phyloP scores from a whole-genome alignment of 1,140 invertebrate species.

The Adoxophyes honmai region DNA sequence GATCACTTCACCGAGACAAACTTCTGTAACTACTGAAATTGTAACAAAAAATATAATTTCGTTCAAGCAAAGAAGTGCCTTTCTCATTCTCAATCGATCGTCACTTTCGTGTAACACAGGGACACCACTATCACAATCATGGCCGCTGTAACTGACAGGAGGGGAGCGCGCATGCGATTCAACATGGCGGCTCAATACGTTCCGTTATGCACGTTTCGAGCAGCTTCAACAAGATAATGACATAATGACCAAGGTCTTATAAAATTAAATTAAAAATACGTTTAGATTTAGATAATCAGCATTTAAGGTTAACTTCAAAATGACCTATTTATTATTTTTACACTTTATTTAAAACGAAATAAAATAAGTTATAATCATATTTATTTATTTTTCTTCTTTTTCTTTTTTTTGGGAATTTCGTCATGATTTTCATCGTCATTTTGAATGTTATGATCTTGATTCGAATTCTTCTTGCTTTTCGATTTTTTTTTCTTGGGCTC shows the following conservation, averaged over 20 bases:
- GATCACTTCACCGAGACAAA: too few relatives aligned
- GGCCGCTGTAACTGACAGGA: not conserved
- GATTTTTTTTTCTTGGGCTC: slow-evolving; percentile 13
- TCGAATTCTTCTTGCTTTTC: slow-evolving; percentile 19
- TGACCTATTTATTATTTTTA: too few relatives aligned
- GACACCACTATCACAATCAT: not conserved
- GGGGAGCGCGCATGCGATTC: slow-evolving; percentile 1
- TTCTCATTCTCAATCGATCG: not conserved
- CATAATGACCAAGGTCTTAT: too few relatives aligned
- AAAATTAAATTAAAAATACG: too few relatives aligned
- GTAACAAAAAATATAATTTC: too few relatives aligned
- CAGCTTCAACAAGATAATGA: too few relatives aligned
- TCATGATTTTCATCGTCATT: slow-evolving; percentile 22
- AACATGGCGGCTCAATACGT: not conserved
- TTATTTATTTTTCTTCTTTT: slow-evolving; percentile 51
- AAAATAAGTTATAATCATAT: slow-evolving; percentile 17
- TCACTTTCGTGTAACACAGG: not conserved
- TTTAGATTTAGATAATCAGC: too few relatives aligned
- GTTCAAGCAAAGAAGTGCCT: not conserved
- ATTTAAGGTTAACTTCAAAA: too few relatives aligned
- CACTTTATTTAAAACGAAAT: slow-evolving; percentile 15
- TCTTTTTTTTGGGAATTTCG: slow-evolving; percentile 55
- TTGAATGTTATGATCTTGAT: slow-evolving; percentile 13
- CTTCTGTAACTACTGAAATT: too few relatives aligned
- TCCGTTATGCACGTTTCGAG: not conserved